These are phyloP conservation scores for Dorcus parallelipipedus DNA, from an alignment of 2,888 invertebrate species.

Conservation along the genomic window DNA sequence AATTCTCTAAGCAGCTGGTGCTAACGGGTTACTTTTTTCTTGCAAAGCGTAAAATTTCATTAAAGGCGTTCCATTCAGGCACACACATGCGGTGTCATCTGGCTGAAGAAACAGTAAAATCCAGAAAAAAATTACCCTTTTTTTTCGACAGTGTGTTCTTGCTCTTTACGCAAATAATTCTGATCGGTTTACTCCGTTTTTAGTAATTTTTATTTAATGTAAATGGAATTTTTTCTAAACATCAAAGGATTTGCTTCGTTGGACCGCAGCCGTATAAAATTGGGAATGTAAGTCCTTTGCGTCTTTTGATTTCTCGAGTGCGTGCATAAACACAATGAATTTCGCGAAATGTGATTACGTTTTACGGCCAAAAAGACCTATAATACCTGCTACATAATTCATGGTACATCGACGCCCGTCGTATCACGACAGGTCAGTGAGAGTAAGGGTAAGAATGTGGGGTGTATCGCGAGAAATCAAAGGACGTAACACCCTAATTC, in stretches of 20 bases:
- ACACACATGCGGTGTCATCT: no score
- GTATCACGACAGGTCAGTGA: constrained; percentile 36
- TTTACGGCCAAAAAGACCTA: constrained; percentile 21
- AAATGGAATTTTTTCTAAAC: no score
- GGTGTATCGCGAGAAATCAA: constrained; percentile 41
- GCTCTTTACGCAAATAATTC: no score
- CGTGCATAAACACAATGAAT: not conserved
- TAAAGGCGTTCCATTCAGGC: not conserved
- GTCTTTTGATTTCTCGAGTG: not conserved
- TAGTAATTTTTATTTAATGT: no score
- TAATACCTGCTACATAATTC: constrained; percentile 42
- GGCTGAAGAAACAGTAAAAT: no score
- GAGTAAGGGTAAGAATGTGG: constrained; percentile 23
- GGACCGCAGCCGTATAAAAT: no score
- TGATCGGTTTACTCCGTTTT: no score
- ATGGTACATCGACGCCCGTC: constrained; percentile 34
- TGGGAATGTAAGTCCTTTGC: no score
- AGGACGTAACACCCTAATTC: constrained; percentile 45
- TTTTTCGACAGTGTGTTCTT: no score
- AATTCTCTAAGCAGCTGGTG: constrained; percentile 18
- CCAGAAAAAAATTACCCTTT: no score
- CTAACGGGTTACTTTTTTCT: constrained; percentile 20
- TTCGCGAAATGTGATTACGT: constrained; percentile 3
- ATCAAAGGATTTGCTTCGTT: no score
- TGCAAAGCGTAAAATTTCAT: constrained; percentile 14